Evolutionary conservation across 1,140 invertebrate species (phyloP).

Genomic region (Trichomalopsis sarcophagae): DNA sequence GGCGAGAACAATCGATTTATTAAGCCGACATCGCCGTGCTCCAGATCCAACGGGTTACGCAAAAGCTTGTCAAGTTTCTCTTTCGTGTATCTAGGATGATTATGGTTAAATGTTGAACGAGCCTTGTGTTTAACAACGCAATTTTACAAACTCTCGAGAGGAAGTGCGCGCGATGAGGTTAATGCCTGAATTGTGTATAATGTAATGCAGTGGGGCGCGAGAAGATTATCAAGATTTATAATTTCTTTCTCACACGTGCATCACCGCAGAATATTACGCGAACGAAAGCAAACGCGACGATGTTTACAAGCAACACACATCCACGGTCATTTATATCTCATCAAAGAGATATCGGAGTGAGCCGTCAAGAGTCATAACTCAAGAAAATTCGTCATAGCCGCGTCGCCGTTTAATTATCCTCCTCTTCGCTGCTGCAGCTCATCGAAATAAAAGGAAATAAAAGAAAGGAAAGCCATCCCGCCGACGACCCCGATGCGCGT

Average conservation of each 20-base stretch:
- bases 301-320: background rate
- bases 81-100: background rate
- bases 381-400: conserved; percentile 6
- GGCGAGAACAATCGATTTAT: background rate
- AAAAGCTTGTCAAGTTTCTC: background rate
- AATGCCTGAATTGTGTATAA: background rate
- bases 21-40: background rate
- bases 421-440: background rate
- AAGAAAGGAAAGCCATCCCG: background rate
- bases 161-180: background rate
- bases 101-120: background rate
- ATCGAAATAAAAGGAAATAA: background rate
- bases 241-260: background rate
- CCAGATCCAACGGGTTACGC: background rate
- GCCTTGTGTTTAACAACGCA: background rate
- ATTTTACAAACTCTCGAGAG: background rate
- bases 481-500: background rate
- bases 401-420: conserved; percentile 9
- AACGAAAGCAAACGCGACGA: too few species aligned
- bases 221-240: background rate
- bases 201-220: background rate
- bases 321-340: background rate
- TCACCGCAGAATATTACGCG: too few species aligned
- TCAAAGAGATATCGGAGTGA: background rate
- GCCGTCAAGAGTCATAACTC: conserved; percentile 2